phyloP scores from a whole-genome alignment of 2,888 invertebrate genomes.

The Diplazon laetatorius region DNA sequence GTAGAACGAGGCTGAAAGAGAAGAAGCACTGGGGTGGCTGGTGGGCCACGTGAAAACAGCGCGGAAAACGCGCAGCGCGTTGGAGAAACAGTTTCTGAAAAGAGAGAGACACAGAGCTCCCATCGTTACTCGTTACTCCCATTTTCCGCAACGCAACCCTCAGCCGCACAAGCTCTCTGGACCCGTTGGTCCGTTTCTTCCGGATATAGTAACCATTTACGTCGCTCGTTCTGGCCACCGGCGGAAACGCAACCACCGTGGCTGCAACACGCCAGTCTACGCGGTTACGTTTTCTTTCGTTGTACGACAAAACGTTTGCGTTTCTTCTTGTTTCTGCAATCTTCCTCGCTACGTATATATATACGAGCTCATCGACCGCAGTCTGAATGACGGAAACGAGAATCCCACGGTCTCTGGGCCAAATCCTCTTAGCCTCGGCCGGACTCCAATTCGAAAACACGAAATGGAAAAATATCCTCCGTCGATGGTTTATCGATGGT shows the following conservation, averaged over 20 bases:
- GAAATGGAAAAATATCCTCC: conserved; percentile 36
- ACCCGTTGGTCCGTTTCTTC: conserved; percentile 25
- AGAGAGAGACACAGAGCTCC: not conserved
- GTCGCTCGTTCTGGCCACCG: not conserved
- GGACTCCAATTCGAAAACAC: conserved; percentile 52
- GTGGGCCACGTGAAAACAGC: no score
- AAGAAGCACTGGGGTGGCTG: no score
- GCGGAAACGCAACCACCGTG: conserved; percentile 6
- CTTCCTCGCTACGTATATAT: conserved; percentile 34
- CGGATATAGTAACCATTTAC: conserved; percentile 34
- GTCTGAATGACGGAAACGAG: conserved; percentile 45
- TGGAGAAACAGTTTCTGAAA: not conserved
- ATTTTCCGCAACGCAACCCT: conserved; percentile 48
- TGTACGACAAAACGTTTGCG: conserved; percentile 7
- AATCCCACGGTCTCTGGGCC: conserved; percentile 47
- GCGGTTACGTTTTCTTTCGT: conserved; percentile 1
- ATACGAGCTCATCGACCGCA: conserved; percentile 33
- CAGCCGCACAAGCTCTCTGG: conserved; percentile 22
- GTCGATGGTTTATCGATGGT: conserved; percentile 11
- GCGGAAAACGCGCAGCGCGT: conserved; percentile 11
- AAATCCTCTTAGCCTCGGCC: conserved; percentile 49
- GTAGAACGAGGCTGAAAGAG: no score
- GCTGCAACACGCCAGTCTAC: not conserved
- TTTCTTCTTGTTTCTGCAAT: conserved; percentile 47
- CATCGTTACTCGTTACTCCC: conserved; percentile 49